A percentile compares a stretch with the other conserved stretches of the same genome.
These are phyloP conservation scores for Anseranas semipalmata DNA, from an alignment of 2,113 vertebrate genomes.

Conservation along the genomic window DNA sequence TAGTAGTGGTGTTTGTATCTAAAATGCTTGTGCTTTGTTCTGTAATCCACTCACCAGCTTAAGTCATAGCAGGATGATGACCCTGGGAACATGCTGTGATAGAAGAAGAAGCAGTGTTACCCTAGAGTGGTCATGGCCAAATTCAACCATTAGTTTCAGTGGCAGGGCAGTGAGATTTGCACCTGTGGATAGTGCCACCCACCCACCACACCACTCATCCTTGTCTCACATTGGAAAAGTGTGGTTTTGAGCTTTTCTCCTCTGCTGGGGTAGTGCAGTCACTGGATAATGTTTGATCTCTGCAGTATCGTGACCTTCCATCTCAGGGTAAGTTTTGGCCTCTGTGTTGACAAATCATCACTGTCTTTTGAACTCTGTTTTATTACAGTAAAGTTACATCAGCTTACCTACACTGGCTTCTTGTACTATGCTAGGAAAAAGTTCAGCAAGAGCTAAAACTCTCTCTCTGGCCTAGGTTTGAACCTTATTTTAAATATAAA, in stretches of 20 bases:
- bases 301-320: neutral
- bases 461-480: neutral
- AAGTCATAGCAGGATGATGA: neutral
- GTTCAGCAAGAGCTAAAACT: neutral
- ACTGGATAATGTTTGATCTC: neutral
- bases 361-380: neutral
- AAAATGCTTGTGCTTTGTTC: neutral
- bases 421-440: neutral
- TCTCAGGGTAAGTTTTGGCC: neutral
- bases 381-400: slow-evolving; percentile 40
- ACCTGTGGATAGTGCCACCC: neutral
- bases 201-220: fast-evolving
- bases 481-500: slow-evolving; percentile 53
- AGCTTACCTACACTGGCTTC: neutral
- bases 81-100: neutral
- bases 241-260: neutral
- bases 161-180: neutral
- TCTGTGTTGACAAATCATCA: neutral
- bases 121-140: neutral
- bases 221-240: neutral
- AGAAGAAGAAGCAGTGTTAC: neutral
- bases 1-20: neutral
- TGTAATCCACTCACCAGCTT: neutral
- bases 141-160: neutral
- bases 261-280: neutral